phyloP scores from a whole-genome alignment of 2,888 invertebrate species.

The Iselma pallidipennis region DNA sequence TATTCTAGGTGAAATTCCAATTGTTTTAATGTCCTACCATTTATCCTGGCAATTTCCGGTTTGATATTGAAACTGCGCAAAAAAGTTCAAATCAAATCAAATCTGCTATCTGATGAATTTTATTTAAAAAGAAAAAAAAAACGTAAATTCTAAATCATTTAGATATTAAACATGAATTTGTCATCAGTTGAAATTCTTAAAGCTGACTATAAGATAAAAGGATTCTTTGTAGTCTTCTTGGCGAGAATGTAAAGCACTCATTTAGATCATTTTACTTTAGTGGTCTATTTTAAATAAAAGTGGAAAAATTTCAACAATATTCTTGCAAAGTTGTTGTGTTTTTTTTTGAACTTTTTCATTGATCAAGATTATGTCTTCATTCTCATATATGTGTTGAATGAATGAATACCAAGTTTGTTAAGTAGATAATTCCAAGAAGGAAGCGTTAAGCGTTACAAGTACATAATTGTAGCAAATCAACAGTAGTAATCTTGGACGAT shows the following conservation, averaged over 20 bases:
- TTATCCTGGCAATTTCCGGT: background rate
- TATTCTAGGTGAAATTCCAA: background rate
- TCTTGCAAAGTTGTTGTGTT: background rate
- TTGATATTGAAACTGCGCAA: too few relatives aligned
- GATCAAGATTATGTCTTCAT: background rate
- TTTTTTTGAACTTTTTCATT: background rate
- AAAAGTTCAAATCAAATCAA: too few relatives aligned
- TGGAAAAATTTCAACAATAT: constrained; percentile 6
- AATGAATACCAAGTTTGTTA: constrained; percentile 20
- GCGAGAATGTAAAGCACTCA: constrained; percentile 4
- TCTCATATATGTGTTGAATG: background rate
- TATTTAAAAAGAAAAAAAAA: too few relatives aligned
- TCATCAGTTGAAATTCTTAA: background rate
- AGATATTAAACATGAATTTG: background rate
- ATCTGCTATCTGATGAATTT: too few relatives aligned
- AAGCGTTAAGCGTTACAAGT: constrained; percentile 25
- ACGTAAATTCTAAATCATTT: background rate
- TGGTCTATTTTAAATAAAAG: background rate
- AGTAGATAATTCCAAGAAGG: constrained; percentile 25
- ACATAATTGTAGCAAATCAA: constrained; percentile 22
- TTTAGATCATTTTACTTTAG: constrained; percentile 1
- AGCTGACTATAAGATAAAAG: background rate
- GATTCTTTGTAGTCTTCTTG: background rate
- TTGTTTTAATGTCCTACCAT: background rate
- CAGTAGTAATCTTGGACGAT: constrained; percentile 29